Evolutionary conservation across 2,888 invertebrate genomes (phyloP).

Genomic region (Boloria selene): DNA sequence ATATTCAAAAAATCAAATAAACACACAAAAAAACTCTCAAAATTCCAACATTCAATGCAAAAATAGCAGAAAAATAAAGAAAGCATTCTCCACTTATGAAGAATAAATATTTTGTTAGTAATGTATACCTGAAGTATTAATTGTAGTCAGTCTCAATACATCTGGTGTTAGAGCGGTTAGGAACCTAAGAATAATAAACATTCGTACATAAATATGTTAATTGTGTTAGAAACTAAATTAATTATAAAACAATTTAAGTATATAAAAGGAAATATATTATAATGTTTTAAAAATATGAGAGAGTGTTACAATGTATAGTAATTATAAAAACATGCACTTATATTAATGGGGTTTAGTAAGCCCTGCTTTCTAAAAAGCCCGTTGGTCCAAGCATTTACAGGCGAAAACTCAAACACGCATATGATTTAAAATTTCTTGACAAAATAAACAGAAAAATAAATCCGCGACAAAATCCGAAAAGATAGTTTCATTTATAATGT

Average conservation of each 20-base stretch:
- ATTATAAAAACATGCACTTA: conserved; percentile 33
- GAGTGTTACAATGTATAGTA: conserved; percentile 38
- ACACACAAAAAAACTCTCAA: conserved; percentile 4
- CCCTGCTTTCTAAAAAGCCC: conserved; percentile 53
- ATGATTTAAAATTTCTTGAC: conserved; percentile 29
- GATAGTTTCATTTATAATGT: no score
- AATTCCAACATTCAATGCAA: conserved; percentile 16
- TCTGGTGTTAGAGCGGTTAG: conserved; percentile 81
- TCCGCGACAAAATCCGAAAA: no score
- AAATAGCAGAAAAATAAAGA: conserved; percentile 50
- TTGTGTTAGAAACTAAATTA: conserved; percentile 34
- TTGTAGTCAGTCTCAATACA: conserved; percentile 80
- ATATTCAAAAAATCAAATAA: conserved; percentile 9
- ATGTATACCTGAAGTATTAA: conserved; percentile 78
- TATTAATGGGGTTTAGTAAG: conserved; percentile 29
- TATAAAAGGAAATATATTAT: not conserved
- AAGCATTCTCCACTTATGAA: conserved; percentile 76
- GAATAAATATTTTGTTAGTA: conserved; percentile 54
- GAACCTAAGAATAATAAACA: conserved; percentile 66
- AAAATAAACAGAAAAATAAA: no score
- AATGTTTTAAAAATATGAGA: not conserved
- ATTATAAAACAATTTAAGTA: no score
- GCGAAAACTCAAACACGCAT: conserved; percentile 51
- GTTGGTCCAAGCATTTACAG: conserved; percentile 76
- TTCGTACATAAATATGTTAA: conserved; percentile 24